These are phyloP conservation scores for Dynastes hyllus DNA, from an alignment of 2,888 invertebrate species.

Conservation along the genomic window DNA sequence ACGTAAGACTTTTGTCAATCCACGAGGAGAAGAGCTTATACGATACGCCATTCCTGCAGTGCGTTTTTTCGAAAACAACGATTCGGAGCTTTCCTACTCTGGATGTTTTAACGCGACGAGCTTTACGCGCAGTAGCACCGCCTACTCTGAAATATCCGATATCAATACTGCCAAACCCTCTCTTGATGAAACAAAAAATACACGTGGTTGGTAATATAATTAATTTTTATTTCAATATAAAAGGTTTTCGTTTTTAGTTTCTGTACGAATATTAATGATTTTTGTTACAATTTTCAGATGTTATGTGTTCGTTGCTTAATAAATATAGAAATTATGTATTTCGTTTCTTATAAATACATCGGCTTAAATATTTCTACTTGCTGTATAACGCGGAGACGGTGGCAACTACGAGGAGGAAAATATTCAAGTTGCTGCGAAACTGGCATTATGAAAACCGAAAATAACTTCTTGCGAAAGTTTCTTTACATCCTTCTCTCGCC, in stretches of 20 bases:
- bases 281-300: not conserved
- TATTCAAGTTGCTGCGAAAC: conserved; percentile 36
- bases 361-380: conserved; percentile 20
- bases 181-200: conserved; percentile 62
- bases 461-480: conserved; percentile 47
- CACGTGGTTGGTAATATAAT: conserved; percentile 65
- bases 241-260: not conserved
- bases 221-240: conserved; percentile 43
- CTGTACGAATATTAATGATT: not conserved
- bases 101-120: conserved; percentile 45
- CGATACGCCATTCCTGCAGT: conserved; percentile 43
- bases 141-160: conserved; percentile 66
- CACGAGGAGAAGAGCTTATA: conserved; percentile 8
- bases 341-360: not conserved
- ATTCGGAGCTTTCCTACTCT: conserved; percentile 45
- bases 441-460: conserved; percentile 42
- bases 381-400: not conserved
- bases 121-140: conserved; percentile 60
- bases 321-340: not conserved
- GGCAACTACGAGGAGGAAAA: conserved; percentile 12
- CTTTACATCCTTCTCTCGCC: conserved; percentile 25
- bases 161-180: conserved; percentile 66
- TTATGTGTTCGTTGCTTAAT: not conserved
- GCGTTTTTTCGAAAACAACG: conserved; percentile 47
- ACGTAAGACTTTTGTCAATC: conserved; percentile 2